Evolutionary conservation across 2,113 vertebrate genomes (phyloP), one percentile per base, ranked within the genome.

Genomic region (Limanda limanda): DNA sequence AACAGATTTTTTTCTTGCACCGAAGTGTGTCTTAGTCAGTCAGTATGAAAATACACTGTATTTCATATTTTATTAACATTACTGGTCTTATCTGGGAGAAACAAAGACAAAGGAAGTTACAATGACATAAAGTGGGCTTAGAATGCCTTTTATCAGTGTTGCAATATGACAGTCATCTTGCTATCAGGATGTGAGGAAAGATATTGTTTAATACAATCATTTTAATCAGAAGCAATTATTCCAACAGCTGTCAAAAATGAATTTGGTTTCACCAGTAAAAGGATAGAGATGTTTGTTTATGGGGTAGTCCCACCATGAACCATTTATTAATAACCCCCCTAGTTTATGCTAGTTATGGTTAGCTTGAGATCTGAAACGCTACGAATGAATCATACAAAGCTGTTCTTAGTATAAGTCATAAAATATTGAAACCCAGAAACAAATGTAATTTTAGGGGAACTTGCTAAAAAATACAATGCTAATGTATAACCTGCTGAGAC

Each of bases 21-120:
- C 62, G 48, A 81, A 71, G 76, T 67, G 21, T 73, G 25, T 84
- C 58, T 23, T 21, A 4, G 59, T 82, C 70, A 24, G 57, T 59
- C 11, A 45, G 51, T n/a, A 15, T 31, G 60, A 78, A 15, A 70
- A 59, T 60, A 59, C 37, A 59, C 7, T 4, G 4, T 17, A 13
- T 64, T 76, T 80, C 47, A 84, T 55, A 78, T 80, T 68, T 64
- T 64, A 79, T 79, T 62, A 66, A 54, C 1, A 1, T 63, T 57
- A 27, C 61, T 45, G n/a, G 54, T 59, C 20, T 57, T 55, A 65
- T 24, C 21, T 5, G 25, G 12, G n/a, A 25, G 42, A 63, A 71
- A 65, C 62, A 63, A 78, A 72, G 57, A 78, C 56, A 66, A 64
- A 72, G 52, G 27, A 17, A 60, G 72, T 58, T 45, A 68, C 20